A percentile compares a stretch with the other conserved stretches of the same genome.
Evolutionary conservation across 2,113 vertebrate genomes (phyloP).

Genomic region (Archocentrus centrarchus): DNA sequence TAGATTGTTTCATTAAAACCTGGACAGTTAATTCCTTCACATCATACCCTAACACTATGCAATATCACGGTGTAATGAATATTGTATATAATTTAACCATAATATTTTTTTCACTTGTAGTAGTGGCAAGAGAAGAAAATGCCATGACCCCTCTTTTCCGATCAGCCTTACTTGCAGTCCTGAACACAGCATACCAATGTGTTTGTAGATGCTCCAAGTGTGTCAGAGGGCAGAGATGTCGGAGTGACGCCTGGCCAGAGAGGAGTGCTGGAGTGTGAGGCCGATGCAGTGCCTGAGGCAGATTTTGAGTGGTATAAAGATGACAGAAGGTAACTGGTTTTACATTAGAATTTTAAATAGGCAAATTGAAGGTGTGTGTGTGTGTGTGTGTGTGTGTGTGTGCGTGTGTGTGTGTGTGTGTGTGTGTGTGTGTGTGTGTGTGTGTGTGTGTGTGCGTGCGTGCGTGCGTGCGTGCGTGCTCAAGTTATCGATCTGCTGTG

Average conservation of each 20-base stretch:
- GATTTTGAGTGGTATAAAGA: constrained; percentile 98
- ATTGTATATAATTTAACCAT: background rate
- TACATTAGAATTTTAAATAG: background rate
- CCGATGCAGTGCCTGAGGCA: constrained; percentile 90
- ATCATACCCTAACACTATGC: background rate
- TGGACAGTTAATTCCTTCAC: background rate
- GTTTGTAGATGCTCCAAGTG: constrained; percentile 88
- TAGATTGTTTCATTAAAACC: background rate
- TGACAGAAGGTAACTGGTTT: constrained; percentile 86
- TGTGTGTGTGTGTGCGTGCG: no score
- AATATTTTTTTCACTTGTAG: background rate
- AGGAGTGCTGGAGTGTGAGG: constrained; percentile 92
- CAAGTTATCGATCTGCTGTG: background rate
- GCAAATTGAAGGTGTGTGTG: background rate
- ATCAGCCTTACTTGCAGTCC: background rate
- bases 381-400: background rate
- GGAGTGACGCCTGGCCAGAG: constrained; percentile 91
- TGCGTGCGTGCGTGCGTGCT: no score
- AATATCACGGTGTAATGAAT: background rate
- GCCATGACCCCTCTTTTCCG: background rate
- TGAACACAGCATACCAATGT: constrained; percentile 28
- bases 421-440: no score
- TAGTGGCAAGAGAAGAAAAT: background rate
- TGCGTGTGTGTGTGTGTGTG: no score
- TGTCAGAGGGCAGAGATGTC: constrained; percentile 90